Evolutionary conservation across 2,888 invertebrate species (phyloP), one percentile per base, ranked within the genome.

Genomic region (Biston stratarius): DNA sequence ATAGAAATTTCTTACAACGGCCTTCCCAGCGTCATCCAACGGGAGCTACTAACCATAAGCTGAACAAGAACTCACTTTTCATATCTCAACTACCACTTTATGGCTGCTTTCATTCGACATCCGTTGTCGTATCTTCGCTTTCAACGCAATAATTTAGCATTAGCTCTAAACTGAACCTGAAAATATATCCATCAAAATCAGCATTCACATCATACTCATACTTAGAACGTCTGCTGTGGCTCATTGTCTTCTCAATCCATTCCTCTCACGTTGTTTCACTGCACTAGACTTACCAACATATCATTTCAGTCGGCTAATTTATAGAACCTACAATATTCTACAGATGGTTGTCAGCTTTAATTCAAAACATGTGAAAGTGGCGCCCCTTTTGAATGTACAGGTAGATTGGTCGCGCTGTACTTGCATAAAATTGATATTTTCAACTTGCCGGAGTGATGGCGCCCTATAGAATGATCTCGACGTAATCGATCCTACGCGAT

Each of bases 381-480:
- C 24, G 15, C 11, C 10, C 0, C 6, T 3, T 24, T 7, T 8
- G 42, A 12, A 8, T 8, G 24, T 5, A 42, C 8, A 24, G 6
- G 8, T n/a, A 55, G 42, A n/a, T 42, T 33, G 24, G 33, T 42
- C 2, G 40, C 34, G 0, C n/a, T 9, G 66, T 68, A 71, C 70
- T 66, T 48, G 71, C 68, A 71, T 71, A 53, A 70, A 70, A 85
- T 87, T 88, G 83, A 80, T 84, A 88, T 86, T 86, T 85, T 83
- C 80, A 82, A 77, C 80, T 81, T 83, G 86, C 82, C 78, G 70
- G 79, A 84, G 83, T 78, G 78, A 83, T 85, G 85, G 87, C 87
- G 87, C 87, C 87, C 80, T 81, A 77, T 74, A 78, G 80, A 77
- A 80, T 76, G 78, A 76, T 80, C 80, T 82, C 79, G 75, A 80